Evolutionary conservation across 1,140 invertebrate species (phyloP), one percentile per base, ranked within the genome.

Genomic region (Heliconius himera): DNA sequence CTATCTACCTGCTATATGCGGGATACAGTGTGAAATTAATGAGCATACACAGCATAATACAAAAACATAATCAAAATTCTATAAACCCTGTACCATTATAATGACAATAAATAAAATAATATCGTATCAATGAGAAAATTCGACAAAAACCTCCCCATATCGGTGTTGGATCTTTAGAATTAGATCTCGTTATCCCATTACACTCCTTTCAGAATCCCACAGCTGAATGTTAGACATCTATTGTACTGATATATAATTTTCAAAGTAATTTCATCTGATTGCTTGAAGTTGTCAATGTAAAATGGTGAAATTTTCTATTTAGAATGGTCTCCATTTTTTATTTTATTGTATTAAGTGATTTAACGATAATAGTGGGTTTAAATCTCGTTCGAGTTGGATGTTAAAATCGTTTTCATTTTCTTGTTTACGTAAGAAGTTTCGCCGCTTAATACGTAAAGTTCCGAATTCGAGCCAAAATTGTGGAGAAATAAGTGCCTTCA

Each of bases 161-260:
- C 13, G 60, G 26, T 66, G 16, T 66, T 66, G 60, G 26, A 66
- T 11, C 26, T 66, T 66, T 3, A 9, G 60, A 18, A 66, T 66
- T 66, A 66, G 60, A 66, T 18, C 56, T 66, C 56, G 56, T 66
- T 66, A 66, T 29, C 60, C 60, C 60, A 66, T 66, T 66, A 66
- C 11, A 8, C 9, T 9, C 26, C 3, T 56, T 66, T 66, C 26
- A 66, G 60, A 29, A 29, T 66, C 13, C 13, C 60, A 11, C 60
- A 66, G 26, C 22, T 66, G 13, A 66, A 66, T 66, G 60, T 66
- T 16, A 66, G 60, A 66, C 9, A 66, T 29, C 60, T 66, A 29
- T 29, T 66, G 60, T 66, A 26, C 60, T 66, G 60, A 29, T 1
- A 11, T 60, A 22, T 9, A 22, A 66, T 9, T 66, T 66, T 26